Evolutionary conservation across 2,797 vertebrate genomes (phyloP).

Genomic region (Hyperoplus immaculatus): DNA sequence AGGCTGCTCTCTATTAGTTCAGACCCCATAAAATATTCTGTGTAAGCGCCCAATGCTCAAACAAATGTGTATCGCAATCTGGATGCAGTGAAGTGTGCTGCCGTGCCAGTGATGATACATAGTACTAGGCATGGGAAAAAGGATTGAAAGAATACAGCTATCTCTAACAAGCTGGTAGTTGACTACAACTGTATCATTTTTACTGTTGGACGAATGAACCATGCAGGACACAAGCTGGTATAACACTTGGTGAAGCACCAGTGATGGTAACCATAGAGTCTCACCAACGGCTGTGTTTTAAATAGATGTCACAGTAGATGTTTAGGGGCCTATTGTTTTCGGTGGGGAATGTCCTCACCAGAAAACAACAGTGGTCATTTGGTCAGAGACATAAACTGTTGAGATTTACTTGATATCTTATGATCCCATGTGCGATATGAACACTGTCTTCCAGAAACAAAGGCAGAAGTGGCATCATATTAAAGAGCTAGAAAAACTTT

Average conservation of each 20-base stretch:
- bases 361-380: background rate
- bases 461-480: background rate
- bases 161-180: slow-evolving; percentile 9
- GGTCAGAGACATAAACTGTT: background rate
- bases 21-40: slow-evolving; percentile 19
- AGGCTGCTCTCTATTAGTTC: slow-evolving; percentile 21
- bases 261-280: background rate
- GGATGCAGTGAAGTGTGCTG: slow-evolving; percentile 12
- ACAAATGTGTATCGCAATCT: slow-evolving; percentile 12
- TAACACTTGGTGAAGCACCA: background rate
- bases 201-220: slow-evolving; percentile 5
- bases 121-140: background rate
- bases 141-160: background rate
- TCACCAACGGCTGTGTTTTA: background rate
- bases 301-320: background rate
- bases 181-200: background rate
- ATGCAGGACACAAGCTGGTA: background rate
- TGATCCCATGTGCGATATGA: background rate
- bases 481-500: background rate
- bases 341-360: background rate
- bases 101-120: slow-evolving; percentile 10
- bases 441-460: background rate
- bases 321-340: background rate
- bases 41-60: background rate
- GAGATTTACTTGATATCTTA: background rate